Evolutionary conservation across 2,113 vertebrate species (phyloP).

Genomic region (Gopherus evgoodei): DNA sequence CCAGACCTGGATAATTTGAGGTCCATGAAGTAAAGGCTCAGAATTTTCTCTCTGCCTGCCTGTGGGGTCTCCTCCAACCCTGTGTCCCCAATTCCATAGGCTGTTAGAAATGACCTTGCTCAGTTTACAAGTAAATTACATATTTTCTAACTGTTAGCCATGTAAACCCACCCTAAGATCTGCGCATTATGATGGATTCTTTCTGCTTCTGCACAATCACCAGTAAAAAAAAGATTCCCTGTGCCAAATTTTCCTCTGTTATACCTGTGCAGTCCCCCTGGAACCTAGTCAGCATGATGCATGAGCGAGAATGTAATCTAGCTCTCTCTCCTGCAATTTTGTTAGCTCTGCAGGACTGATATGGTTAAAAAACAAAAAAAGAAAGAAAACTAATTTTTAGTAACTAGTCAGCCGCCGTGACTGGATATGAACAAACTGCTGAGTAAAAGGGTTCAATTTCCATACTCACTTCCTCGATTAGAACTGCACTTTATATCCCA

Average conservation of each 20-base stretch:
- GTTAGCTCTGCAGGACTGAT: too few relatives aligned
- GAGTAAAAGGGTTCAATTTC: accelerated
- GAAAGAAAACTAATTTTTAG: too few relatives aligned
- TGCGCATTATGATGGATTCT: background rate
- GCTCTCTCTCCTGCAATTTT: too few relatives aligned
- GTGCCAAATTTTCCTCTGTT: too few relatives aligned
- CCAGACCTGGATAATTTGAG: background rate
- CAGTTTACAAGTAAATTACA: slow-evolving; percentile 41
- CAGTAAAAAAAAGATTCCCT: background rate
- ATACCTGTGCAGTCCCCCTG: too few relatives aligned
- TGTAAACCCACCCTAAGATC: slow-evolving; percentile 51
- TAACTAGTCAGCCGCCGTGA: too few relatives aligned
- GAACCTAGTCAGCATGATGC: too few relatives aligned
- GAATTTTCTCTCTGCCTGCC: slow-evolving; percentile 58
- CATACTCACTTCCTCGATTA: background rate
- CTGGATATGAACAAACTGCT: background rate
- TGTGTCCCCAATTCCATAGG: background rate
- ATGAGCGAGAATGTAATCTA: too few relatives aligned
- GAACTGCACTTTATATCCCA: accelerated
- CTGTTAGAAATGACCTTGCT: slow-evolving; percentile 47
- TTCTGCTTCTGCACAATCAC: accelerated
- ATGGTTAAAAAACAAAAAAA: too few relatives aligned
- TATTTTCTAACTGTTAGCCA: slow-evolving; percentile 57
- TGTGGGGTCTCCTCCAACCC: slow-evolving; percentile 46
- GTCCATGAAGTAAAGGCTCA: slow-evolving; percentile 47